Conservation (phyloP, 1,140 invertebrate genomes). For the Nautilus pompilius region DNA sequence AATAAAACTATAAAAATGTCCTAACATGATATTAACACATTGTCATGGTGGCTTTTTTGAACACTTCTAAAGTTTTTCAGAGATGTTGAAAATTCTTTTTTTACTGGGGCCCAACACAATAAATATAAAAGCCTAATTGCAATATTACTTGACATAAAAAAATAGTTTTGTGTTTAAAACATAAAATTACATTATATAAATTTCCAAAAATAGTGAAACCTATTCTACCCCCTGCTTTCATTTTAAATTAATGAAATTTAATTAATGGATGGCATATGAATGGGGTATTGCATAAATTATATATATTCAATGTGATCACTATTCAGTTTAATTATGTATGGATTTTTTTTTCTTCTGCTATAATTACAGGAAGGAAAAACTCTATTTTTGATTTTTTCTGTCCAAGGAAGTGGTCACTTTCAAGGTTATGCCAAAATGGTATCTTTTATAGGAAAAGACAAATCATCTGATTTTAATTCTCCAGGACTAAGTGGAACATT, state of each 20-base stretch:
- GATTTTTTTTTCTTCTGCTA: neutral
- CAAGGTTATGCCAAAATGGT: constrained; percentile 60
- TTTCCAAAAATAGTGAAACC: neutral
- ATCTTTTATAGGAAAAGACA: constrained; percentile 46
- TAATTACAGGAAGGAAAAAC: constrained; percentile 54
- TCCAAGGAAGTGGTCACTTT: constrained; percentile 60
- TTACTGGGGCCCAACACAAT: too few species aligned
- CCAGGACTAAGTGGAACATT: constrained; percentile 48
- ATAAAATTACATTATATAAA: too few species aligned
- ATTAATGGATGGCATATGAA: neutral
- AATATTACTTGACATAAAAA: too few species aligned
- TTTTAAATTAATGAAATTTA: neutral
- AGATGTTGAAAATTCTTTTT: too few species aligned
- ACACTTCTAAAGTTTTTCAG: too few species aligned
- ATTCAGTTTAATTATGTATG: neutral
- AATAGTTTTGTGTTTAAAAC: too few species aligned
- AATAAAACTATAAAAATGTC: too few species aligned
- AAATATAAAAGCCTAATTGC: too few species aligned
- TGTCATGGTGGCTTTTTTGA: too few species aligned
- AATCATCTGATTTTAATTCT: constrained; percentile 49
- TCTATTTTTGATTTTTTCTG: constrained; percentile 59
- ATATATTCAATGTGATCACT: neutral
- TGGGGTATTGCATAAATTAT: neutral
- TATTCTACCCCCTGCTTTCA: neutral
- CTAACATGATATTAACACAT: too few species aligned